Conservation (phyloP, 2,113 vertebrate species). For the Brevimyrus niger region DNA sequence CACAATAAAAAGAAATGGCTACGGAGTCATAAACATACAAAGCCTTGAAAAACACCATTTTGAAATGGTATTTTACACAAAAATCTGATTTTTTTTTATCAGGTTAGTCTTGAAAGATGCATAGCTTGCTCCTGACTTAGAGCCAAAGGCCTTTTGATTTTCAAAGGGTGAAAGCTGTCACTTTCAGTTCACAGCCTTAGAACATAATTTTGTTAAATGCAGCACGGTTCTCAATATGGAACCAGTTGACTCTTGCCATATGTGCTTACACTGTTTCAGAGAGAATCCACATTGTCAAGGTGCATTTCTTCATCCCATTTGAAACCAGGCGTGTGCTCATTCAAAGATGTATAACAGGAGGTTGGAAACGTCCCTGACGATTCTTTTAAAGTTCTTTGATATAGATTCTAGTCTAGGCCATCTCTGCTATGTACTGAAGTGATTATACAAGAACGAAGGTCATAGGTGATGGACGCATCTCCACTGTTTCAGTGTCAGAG, state of each 20-base stretch:
- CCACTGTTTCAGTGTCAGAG: background rate
- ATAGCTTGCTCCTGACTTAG: background rate
- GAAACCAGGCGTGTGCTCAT: background rate
- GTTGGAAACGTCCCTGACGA: background rate
- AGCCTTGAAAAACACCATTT: background rate
- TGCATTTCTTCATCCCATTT: background rate
- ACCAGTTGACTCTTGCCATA: background rate
- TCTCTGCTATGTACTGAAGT: background rate
- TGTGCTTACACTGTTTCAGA: background rate
- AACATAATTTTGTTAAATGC: background rate
- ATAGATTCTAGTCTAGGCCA: background rate
- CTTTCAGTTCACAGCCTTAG: background rate
- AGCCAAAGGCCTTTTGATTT: background rate
- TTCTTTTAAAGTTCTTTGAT: background rate
- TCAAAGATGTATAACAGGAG: background rate
- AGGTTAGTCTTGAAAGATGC: background rate
- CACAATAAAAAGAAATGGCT: background rate
- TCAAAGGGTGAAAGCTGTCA: background rate
- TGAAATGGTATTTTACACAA: background rate
- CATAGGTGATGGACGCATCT: background rate
- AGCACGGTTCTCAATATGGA: background rate
- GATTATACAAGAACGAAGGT: background rate
- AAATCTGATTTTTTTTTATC: background rate
- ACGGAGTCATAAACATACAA: background rate
- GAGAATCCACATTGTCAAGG: background rate